Evolutionary conservation across 2,113 vertebrate genomes (phyloP).

Genomic region (Nyctereutes procyonoides): DNA sequence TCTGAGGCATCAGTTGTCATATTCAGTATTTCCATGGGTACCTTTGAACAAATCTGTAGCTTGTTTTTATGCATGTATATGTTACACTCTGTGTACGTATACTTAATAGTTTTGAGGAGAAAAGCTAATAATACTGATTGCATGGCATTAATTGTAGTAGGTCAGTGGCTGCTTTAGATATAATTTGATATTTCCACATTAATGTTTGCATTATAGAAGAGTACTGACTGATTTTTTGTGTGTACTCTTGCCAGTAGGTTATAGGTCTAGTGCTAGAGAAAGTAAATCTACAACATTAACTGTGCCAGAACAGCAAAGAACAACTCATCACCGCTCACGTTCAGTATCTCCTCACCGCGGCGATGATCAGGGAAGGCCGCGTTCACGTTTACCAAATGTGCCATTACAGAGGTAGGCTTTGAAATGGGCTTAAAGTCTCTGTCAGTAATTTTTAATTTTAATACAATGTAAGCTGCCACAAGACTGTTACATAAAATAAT

Average conservation of each 20-base stretch:
- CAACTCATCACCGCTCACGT: constrained; percentile 95
- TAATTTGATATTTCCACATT: neutral
- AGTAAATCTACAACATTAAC: constrained; percentile 92
- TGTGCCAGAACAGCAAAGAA: constrained; percentile 95
- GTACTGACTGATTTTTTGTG: constrained; percentile 72
- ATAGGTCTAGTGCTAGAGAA: constrained; percentile 94
- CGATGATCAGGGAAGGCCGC: constrained; percentile 95
- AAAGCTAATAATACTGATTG: constrained; percentile 70
- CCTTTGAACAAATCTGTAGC: neutral
- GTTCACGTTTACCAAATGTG: constrained; percentile 96
- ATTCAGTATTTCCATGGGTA: neutral
- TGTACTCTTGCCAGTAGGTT: constrained; percentile 90
- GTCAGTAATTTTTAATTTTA: neutral
- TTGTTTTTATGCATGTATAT: constrained; percentile 49
- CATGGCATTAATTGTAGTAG: constrained; percentile 74
- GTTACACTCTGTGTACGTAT: constrained; percentile 6
- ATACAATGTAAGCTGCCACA: neutral
- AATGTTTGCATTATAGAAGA: neutral
- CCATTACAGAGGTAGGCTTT: constrained; percentile 96
- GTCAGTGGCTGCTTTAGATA: constrained; percentile 43
- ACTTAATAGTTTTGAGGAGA: constrained; percentile 41
- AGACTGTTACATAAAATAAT: neutral
- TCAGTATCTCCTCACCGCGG: constrained; percentile 97
- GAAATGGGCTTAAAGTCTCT: neutral
- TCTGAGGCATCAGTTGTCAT: constrained; percentile 1